phyloP scores from a whole-genome alignment of 2,113 vertebrate species.

The Scalopus aquaticus region DNA sequence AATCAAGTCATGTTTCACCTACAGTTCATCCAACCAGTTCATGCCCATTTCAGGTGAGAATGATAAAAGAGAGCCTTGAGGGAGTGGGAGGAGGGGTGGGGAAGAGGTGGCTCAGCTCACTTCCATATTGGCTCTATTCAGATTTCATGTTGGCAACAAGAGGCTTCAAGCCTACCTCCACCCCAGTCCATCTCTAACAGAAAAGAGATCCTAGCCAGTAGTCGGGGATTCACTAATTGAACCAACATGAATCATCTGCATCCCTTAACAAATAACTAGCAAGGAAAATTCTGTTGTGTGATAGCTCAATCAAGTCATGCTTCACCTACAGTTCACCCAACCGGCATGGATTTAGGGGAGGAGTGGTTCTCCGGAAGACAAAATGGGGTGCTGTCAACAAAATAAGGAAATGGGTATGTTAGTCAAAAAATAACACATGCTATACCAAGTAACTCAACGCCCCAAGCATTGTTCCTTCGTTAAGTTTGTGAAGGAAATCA shows the following conservation, averaged over 20 bases:
- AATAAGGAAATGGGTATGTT: not conserved
- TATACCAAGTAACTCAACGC: not conserved
- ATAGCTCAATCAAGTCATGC: not conserved
- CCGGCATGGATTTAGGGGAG: not conserved
- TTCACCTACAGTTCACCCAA: not conserved
- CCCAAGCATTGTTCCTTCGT: not conserved
- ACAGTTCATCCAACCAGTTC: too few relatives aligned
- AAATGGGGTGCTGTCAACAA: not conserved
- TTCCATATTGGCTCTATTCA: not conserved
- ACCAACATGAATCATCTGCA: not conserved
- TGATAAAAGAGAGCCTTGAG: too few relatives aligned
- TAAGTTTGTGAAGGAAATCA: constrained; percentile 18
- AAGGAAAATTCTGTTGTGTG: not conserved
- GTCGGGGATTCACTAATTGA: not conserved
- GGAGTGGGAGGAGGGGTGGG: too few relatives aligned
- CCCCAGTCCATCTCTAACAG: not conserved
- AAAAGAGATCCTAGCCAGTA: not conserved
- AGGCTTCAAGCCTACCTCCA: not conserved
- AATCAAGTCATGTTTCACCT: too few relatives aligned
- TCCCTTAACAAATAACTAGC: not conserved
- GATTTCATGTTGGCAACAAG: not conserved
- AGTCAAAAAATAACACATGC: constrained; percentile 2
- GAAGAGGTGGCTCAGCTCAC: not conserved
- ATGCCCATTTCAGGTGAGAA: not conserved
- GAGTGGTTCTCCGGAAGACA: not conserved